Percentiles rank a stretch among this genome's conserved stretches.
Evolutionary conservation across 2,113 vertebrate genomes (phyloP).

Genomic region (Phylloscopus trochiloides): DNA sequence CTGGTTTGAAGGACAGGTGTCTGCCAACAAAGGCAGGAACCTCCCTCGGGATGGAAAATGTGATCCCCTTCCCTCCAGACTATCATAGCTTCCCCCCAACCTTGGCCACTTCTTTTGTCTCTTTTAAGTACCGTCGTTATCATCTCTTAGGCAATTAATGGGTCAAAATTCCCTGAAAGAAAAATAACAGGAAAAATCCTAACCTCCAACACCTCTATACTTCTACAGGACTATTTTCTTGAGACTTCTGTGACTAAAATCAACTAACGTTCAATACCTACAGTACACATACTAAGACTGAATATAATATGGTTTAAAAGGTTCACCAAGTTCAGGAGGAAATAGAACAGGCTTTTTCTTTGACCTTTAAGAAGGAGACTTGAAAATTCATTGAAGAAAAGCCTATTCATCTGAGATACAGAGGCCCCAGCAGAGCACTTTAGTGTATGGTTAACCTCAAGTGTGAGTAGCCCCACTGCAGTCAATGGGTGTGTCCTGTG

Average conservation of each 20-base stretch:
- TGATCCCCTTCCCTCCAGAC: neutral
- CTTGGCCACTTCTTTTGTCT: neutral
- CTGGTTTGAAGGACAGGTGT: neutral
- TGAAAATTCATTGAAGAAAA: constrained; percentile 46
- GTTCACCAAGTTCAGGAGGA: constrained; percentile 3
- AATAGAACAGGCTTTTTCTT: constrained; percentile 51
- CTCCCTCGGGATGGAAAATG: neutral
- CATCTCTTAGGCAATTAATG: neutral
- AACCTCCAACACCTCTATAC: neutral
- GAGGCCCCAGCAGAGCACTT: neutral
- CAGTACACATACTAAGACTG: neutral
- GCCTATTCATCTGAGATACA: neutral
- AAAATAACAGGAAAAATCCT: neutral
- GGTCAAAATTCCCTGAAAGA: neutral
- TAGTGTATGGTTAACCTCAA: neutral
- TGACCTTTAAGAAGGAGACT: constrained; percentile 57
- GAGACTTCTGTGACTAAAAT: neutral
- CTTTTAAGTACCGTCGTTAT: accelerated
- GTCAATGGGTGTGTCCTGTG: neutral
- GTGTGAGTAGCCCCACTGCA: neutral
- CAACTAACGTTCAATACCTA: neutral
- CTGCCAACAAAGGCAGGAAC: accelerated
- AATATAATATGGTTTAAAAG: constrained; percentile 48
- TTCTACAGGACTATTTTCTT: neutral
- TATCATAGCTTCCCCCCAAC: neutral